Evolutionary conservation across 30 jellyfish, hydroid and myxozoan genomes (phyloP).

Genomic region (Nemopilema nomurai): DNA sequence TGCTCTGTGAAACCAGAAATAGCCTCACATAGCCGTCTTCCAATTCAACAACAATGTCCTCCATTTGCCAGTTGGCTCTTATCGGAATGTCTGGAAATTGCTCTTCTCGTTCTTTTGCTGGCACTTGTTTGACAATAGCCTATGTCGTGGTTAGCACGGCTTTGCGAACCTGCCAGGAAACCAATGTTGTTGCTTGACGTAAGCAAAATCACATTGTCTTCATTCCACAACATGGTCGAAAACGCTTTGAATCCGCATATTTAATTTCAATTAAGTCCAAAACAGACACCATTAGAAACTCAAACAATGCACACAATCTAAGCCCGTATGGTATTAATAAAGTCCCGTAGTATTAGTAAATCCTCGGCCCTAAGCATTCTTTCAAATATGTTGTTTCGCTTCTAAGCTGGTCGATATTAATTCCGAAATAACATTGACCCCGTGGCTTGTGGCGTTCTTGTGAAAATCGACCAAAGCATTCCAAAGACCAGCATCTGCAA

Average conservation of each 20-base stretch:
- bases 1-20: background rate
- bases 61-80: background rate
- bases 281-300: conserved; percentile 34
- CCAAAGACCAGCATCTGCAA: too few relatives aligned
- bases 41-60: background rate
- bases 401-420: background rate
- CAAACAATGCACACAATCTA: conserved; percentile 22
- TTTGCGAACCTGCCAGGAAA: background rate
- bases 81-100: background rate
- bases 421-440: background rate
- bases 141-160: background rate
- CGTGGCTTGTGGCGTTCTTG: background rate
- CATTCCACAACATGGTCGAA: conserved; percentile 4
- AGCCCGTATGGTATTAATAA: background rate
- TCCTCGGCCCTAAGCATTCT: background rate
- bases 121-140: background rate
- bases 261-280: conserved; percentile 27
- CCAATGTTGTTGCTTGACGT: conserved; percentile 25
- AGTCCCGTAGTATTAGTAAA: background rate
- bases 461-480: background rate
- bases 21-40: background rate
- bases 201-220: conserved; percentile 23
- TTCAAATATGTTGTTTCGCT: background rate
- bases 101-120: background rate
- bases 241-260: conserved; percentile 10